Evolutionary conservation across 1,140 invertebrate genomes (phyloP), one percentile per base, ranked within the genome.

Genomic region (Pectinophora gossypiella): DNA sequence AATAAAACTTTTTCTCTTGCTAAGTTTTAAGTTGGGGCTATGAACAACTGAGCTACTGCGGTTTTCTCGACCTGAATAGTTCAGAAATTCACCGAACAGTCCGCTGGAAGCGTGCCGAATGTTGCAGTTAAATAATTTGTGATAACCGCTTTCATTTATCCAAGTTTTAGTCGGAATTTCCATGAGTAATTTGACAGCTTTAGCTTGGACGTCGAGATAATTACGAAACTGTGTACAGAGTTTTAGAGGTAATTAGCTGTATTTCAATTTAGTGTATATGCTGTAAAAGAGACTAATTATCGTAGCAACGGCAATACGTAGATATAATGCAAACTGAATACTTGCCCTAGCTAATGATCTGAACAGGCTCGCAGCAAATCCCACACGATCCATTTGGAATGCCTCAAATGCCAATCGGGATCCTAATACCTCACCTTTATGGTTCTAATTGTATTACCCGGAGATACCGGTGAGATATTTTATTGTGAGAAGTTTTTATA

Each of bases 51-150:
- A 75, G 68, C 66, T 68, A 76, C 55, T 82, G 78, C 71, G 81
- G 78, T 79, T 79, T 85, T 69, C 69, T 69, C 76, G 76, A 75
- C 68, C 76, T 79, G 77, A 81, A 82, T 85, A 81, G 74, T 77
- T 85, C 67, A 79, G 77, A 71, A 82, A 75, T 74, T 78, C 70
- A 60, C 50, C 64, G 67, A 75, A 72, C 65, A 69, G 51, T 55
- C 67, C 57, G 72, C 69, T 81, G 81, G 79, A 79, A 70, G 62
- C 61, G 71, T 72, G 79, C 81, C 81, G 77, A 85, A 76, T 73
- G 70, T 76, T 76, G 69, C 74, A 78, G 62, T 80, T 78, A 81
- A 80, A 83, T 83, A 80, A 83, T 81, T 83, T 78, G 76, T 76
- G 79, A 83, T 83, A 80, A 80, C 78, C 72, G 70, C 76, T 75